Percentiles rank a stretch among this genome's conserved stretches.
phyloP scores from a whole-genome alignment of 2,113 vertebrate species.

The Serilophus lunatus region DNA sequence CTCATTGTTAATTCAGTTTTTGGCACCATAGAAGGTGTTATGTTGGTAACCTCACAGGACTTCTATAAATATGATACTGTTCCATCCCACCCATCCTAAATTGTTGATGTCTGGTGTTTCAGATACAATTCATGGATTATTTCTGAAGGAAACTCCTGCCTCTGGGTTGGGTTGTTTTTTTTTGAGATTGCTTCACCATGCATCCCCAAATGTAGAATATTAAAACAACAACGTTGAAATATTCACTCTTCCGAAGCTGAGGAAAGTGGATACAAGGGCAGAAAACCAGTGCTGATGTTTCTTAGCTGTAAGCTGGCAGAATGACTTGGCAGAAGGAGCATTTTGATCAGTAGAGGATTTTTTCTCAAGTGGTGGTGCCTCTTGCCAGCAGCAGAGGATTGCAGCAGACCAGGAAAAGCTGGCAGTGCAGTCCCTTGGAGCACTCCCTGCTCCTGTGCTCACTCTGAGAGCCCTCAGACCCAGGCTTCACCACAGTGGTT shows the following conservation, averaged over 20 bases:
- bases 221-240: background rate
- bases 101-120: background rate
- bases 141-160: background rate
- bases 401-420: background rate
- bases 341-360: background rate
- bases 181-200: background rate
- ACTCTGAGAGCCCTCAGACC: background rate
- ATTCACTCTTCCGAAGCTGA: background rate
- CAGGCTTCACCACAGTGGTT: background rate
- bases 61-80: too few species aligned
- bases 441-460: background rate
- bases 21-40: background rate
- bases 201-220: background rate
- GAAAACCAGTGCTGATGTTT: background rate
- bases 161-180: background rate
- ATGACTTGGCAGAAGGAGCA: conserved; percentile 39
- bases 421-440: background rate
- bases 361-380: background rate
- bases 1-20: background rate
- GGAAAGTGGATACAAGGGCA: background rate
- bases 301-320: background rate
- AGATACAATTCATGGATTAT: background rate
- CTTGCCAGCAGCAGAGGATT: background rate
- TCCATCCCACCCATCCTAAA: background rate
- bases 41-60: background rate